A percentile compares a stretch with the other conserved stretches of the same genome.
Conservation (phyloP, 2,113 vertebrate species). For the Zonotrichia leucophrys region DNA sequence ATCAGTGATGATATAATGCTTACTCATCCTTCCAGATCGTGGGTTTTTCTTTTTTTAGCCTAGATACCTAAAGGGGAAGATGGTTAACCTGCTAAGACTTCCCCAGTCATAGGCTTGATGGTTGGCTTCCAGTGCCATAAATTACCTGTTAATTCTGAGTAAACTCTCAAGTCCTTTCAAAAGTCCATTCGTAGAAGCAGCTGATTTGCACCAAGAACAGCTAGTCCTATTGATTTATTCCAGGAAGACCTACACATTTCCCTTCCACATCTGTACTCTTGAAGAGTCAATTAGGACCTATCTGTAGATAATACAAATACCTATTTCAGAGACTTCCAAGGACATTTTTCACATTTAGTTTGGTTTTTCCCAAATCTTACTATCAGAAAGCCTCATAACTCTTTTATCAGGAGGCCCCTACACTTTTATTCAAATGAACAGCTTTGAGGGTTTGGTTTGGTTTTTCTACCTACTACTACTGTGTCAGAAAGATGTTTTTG, state of each 20-base stretch:
- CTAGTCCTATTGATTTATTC: not conserved
- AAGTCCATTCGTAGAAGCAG: not conserved
- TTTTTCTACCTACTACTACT: not conserved
- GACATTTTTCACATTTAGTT: not conserved
- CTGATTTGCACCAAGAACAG: not conserved
- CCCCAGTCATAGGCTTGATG: not conserved
- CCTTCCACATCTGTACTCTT: not conserved
- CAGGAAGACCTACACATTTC: not conserved
- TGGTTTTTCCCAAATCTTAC: not conserved
- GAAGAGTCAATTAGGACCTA: not conserved
- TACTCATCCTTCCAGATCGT: not conserved
- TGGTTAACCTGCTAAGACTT: not conserved
- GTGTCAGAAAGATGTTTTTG: not conserved
- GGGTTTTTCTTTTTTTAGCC: constrained; percentile 2
- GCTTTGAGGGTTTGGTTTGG: not conserved
- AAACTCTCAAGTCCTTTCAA: not conserved
- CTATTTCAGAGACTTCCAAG: not conserved
- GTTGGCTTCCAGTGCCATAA: not conserved
- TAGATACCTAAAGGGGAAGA: not conserved
- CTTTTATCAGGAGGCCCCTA: not conserved
- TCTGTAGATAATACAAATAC: not conserved
- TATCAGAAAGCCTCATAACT: not conserved
- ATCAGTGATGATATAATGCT: constrained; percentile 4
- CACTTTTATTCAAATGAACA: not conserved
- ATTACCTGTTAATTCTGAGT: not conserved